Base-by-base conservation (phyloP, 2,888 invertebrate genomes). In the Ophion slaviceki region DNA sequence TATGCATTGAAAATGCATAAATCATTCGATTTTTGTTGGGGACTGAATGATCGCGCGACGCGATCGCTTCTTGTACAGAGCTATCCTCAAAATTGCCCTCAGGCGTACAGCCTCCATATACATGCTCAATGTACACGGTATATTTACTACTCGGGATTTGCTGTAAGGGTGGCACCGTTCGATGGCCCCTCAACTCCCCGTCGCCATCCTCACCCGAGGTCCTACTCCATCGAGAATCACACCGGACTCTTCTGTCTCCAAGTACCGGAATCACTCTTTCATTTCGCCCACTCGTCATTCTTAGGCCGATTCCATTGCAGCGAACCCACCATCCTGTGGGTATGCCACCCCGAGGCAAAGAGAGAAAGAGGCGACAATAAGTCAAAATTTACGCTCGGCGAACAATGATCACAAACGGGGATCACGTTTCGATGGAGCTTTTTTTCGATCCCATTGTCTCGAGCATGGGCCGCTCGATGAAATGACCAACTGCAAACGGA, bases 241-340 rank as follows among this genome's bases (percentile, higher is more conserved):
- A 86, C 74, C 86, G 86, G 86, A 84, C 84, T 86, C 80, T 86
- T 86, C 77, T 84, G 86, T 84, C 86, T 80, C 84, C 86, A 86
- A 86, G 84, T 84, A 80, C 86, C 79, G 77, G 77, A 86, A 86
- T 86, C 84, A 81, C 84, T 86, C 86, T 86, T 86, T 81, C 80
- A 84, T 84, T 86, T 86, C 70, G 68, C 77, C 84, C 86, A 83
- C 80, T 83, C 80, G 75, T 84, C 59, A 78, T 86, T 84, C 84
- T 86, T 78, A 74, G 61, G 59, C 45, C 66, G 59, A 84, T 66
- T 68, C 70, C 66, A 75, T 76, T 66, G 75, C 77, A 67, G 17
- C 57, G 32, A 62, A 59, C 45, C 61, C n/a, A 68, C 64, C 59
- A n/a, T 10, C 59, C 67, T 64, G 47, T n/a, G 47, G 36, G 10